Evolutionary conservation across 2,113 vertebrate species (phyloP), one percentile per base, ranked within the genome.

Genomic region (Kobus ellipsiprymnus): DNA sequence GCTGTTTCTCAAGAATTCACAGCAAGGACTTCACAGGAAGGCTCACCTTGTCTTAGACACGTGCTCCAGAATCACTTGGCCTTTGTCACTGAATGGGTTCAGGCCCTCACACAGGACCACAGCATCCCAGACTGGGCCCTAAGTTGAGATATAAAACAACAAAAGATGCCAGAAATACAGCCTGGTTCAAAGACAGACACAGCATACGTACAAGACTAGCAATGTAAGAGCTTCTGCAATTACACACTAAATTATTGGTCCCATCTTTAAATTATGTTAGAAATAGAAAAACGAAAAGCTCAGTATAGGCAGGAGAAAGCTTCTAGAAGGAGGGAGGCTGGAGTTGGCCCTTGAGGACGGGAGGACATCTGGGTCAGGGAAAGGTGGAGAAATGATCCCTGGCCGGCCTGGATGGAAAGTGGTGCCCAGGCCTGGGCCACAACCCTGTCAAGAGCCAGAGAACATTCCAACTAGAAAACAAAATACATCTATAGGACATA

Each of bases 211-310:
- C 33, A 36, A 82, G 85, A 60, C 27, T 8, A 44, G n/a, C 40
- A 33, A 17, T 23, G 14, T 6, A 15, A n/a, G 60, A 78, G 80
- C 80, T 44, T 23, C 74, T 71, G n/a, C 59, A 59, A 57, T 92
- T 87, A 67, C 94, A 64, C 0, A 10, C 46, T 81, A 3, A 54
- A 30, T 91, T 90, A 92, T 77, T 50, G 48, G 80, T 85, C 27
- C 87, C 46, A 0, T 87, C 46, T 92, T 97, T 90, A 85, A 87
- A 87, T 90, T 60, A 84, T 50, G 25, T 16, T 77, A 54, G 87
- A 92, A 78, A 81, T 1, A 54, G 55, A 55, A 21, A 80, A 91
- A 55, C 29, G 52, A 74, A 44, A 40, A 2, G 1, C 7, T 57
- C 9, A 1, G 3, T 6, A 36, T 55, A 16, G 16, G n/a, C 10